Conservation (phyloP, 2,888 invertebrate species). For the Eristalis arbustorum region DNA sequence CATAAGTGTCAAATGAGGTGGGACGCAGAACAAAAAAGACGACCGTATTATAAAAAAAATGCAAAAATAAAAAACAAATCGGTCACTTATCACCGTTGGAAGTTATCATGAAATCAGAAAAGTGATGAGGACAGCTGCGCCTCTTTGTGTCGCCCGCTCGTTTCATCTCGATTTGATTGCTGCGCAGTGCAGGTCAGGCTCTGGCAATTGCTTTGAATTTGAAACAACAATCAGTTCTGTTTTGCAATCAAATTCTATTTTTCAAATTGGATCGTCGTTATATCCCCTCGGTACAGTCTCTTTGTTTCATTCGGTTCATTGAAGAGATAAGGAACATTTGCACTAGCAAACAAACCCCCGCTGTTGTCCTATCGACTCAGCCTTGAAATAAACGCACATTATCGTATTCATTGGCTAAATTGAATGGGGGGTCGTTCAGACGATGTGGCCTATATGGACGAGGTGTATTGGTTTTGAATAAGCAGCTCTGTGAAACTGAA, state of each 20-base stretch:
- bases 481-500: background rate
- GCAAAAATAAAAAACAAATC: background rate
- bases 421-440: background rate
- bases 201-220: too few relatives aligned
- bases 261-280: background rate
- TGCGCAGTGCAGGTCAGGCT: background rate
- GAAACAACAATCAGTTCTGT: background rate
- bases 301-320: background rate
- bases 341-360: background rate
- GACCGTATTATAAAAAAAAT: background rate
- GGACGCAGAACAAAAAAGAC: background rate
- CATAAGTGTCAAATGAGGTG: background rate
- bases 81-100: background rate
- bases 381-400: background rate
- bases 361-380: background rate
- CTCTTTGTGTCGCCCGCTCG: too few relatives aligned
- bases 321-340: background rate
- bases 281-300: background rate
- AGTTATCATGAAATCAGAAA: background rate
- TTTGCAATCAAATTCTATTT: background rate
- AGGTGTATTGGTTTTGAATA: background rate
- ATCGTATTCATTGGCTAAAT: background rate
- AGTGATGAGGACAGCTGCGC: background rate
- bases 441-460: background rate
- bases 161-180: background rate